Conservation (phyloP, 2,888 invertebrate genomes). For the Ditylenchus weischeri region DNA sequence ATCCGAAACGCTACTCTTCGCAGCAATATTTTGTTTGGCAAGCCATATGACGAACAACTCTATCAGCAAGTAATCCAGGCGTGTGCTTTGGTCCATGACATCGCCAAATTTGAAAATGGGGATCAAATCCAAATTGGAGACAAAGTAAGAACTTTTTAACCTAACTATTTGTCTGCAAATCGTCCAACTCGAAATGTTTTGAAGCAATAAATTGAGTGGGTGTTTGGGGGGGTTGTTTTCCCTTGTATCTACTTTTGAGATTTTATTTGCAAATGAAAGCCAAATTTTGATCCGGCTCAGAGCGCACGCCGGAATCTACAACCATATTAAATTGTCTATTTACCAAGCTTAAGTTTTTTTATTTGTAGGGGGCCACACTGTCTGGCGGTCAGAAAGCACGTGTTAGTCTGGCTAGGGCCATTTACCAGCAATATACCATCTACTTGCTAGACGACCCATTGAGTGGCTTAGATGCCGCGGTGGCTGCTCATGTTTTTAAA, state of each 20-base stretch:
- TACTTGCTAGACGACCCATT: slow-evolving; percentile 91
- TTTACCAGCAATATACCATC: slow-evolving; percentile 78
- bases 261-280: too few relatives aligned
- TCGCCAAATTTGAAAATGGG: slow-evolving; percentile 83
- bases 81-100: slow-evolving; percentile 84
- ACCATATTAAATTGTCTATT: too few relatives aligned
- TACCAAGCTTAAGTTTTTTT: background rate
- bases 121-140: slow-evolving; percentile 97
- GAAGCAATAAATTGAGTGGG: too few relatives aligned
- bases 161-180: too few relatives aligned
- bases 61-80: slow-evolving; percentile 68
- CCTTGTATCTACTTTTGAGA: too few relatives aligned
- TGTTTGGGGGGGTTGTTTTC: too few relatives aligned
- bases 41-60: slow-evolving; percentile 38
- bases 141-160: slow-evolving; percentile 65
- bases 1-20: slow-evolving; percentile 64
- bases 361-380: slow-evolving; percentile 73
- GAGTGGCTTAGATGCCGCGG: slow-evolving; percentile 92
- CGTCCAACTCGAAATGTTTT: too few relatives aligned
- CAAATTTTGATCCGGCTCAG: too few relatives aligned
- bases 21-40: slow-evolving; percentile 81
- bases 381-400: slow-evolving; percentile 92
- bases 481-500: slow-evolving; percentile 88
- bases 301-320: too few relatives aligned
- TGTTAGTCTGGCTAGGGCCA: slow-evolving; percentile 64